phyloP scores from a whole-genome alignment of 37 sponge, comb jelly and placozoan genomes.

The Cliona cf. orientalis region DNA sequence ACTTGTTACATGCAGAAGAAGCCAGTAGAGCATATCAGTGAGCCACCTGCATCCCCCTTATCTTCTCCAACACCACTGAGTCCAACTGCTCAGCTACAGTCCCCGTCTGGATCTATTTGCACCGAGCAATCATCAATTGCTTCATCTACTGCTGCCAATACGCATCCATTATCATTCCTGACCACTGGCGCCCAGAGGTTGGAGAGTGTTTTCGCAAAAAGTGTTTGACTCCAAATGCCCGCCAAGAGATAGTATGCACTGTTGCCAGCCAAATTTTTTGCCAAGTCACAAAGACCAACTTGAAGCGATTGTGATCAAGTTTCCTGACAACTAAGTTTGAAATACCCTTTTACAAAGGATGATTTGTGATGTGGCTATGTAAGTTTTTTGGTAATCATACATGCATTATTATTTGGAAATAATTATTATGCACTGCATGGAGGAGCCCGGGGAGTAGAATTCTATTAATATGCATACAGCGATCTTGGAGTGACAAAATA shows the following conservation, averaged over 20 bases:
- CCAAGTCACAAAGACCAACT: background rate
- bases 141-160: too few relatives aligned
- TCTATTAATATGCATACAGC: constrained; percentile 15
- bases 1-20: too few relatives aligned
- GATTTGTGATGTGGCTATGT: constrained; percentile 25
- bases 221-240: background rate
- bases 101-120: too few relatives aligned
- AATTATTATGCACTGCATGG: background rate
- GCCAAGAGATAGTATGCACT: constrained; percentile 9
- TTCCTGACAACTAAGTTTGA: background rate
- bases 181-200: constrained; percentile 13
- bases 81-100: too few relatives aligned
- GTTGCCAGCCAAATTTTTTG: background rate
- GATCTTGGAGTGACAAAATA: constrained; percentile 26
- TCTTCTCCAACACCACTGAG: too few relatives aligned
- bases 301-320: background rate
- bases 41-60: too few relatives aligned
- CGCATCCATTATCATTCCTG: constrained; percentile 25
- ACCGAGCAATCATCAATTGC: too few relatives aligned
- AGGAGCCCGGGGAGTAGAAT: too few relatives aligned
- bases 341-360: constrained; percentile 27
- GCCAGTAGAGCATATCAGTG: too few relatives aligned
- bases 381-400: background rate
- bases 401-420: too few relatives aligned
- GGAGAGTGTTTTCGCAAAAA: background rate